These are phyloP conservation scores for Norana najaformis DNA, from an alignment of 2,888 invertebrate species.

Conservation along the genomic window DNA sequence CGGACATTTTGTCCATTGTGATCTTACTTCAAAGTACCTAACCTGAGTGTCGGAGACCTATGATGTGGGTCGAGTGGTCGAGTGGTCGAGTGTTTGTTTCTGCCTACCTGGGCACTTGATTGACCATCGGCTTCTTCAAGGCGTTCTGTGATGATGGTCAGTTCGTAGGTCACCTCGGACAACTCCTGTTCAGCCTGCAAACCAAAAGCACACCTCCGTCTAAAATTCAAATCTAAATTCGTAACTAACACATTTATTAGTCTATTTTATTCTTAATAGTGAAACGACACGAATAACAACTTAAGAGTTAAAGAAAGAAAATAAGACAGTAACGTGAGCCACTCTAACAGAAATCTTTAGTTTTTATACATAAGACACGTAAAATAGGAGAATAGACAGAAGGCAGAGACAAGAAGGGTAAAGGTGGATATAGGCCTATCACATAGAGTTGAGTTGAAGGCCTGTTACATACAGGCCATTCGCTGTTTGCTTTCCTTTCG, in stretches of 20 bases:
- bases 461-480: no score
- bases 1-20: background rate
- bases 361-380: no score
- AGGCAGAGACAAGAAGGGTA: no score
- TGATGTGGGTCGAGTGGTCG: background rate
- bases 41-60: background rate
- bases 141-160: slow-evolving; percentile 95
- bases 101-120: slow-evolving; percentile 68
- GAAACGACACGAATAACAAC: background rate
- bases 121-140: slow-evolving; percentile 98
- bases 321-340: no score
- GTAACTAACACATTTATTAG: background rate
- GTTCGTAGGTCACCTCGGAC: slow-evolving; percentile 97
- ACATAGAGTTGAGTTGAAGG: no score
- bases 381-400: no score
- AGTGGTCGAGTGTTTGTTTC: background rate
- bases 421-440: no score
- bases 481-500: no score
- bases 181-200: slow-evolving; percentile 96
- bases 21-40: background rate
- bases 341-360: no score
- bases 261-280: background rate
- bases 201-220: background rate
- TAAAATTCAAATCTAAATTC: background rate
- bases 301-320: background rate